These are phyloP conservation scores for Drosophila ogumai DNA, from an alignment of 1,140 invertebrate species.

Conservation along the genomic window DNA sequence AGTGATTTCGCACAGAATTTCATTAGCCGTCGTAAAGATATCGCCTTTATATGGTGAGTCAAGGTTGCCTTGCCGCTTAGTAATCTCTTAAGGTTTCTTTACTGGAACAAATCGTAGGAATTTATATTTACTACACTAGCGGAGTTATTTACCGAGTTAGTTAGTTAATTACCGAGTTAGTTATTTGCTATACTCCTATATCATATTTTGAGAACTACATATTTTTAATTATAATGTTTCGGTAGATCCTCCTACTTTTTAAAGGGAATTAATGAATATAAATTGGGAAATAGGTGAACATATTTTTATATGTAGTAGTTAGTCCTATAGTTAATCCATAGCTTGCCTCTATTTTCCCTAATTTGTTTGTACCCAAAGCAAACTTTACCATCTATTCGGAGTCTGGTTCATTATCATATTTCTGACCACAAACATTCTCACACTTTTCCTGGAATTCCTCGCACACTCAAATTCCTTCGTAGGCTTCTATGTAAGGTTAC, in stretches of 20 bases:
- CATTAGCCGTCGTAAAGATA: constrained; percentile 42
- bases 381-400: background rate
- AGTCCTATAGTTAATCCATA: background rate
- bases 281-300: background rate
- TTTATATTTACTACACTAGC: background rate
- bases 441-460: constrained; percentile 31
- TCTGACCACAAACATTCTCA: constrained; percentile 17
- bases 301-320: too few species aligned
- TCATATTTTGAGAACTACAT: background rate
- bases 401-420: constrained; percentile 2
- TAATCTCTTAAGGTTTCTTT: constrained; percentile 1
- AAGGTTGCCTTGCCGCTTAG: constrained; percentile 17
- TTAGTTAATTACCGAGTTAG: background rate
- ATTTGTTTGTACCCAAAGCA: background rate
- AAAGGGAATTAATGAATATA: background rate
- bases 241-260: background rate
- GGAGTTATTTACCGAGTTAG: background rate
- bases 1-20: constrained; percentile 18
- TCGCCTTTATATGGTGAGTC: constrained; percentile 9
- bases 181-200: too few species aligned
- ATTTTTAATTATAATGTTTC: background rate
- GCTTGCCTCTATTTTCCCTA: background rate
- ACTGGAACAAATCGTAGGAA: background rate
- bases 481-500: constrained; percentile 58
- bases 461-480: constrained; percentile 13